Percentiles rank a stretch among this genome's conserved stretches.
phyloP scores from a whole-genome alignment of 2,888 invertebrate genomes.

The Melolontha melolontha region DNA sequence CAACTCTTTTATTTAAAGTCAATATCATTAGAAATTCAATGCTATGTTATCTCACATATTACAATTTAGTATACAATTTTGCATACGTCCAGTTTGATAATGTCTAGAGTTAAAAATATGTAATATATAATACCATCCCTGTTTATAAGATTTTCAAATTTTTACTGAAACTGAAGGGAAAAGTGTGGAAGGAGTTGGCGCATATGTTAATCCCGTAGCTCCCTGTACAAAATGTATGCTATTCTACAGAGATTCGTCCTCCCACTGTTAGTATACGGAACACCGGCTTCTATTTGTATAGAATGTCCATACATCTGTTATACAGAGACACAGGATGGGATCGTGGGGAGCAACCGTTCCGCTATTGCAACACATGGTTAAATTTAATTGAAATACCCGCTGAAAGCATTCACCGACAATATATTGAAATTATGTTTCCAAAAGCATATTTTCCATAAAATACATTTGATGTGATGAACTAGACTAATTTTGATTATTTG shows the following conservation, averaged over 20 bases:
- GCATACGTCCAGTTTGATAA: too few species aligned
- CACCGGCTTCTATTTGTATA: conserved; percentile 22
- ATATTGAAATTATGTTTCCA: background rate
- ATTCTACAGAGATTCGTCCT: conserved; percentile 22
- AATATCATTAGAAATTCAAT: conserved; percentile 16
- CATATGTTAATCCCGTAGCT: conserved; percentile 6
- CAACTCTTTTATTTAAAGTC: background rate
- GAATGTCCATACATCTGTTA: conserved; percentile 26
- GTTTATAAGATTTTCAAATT: conserved; percentile 19
- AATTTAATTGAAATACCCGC: conserved; percentile 21
- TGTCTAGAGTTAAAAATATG: too few species aligned
- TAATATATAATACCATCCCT: too few species aligned
- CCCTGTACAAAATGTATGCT: conserved; percentile 24
- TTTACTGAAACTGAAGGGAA: conserved; percentile 11
- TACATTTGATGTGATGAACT: too few species aligned
- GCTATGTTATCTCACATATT: conserved; percentile 4
- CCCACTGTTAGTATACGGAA: background rate
- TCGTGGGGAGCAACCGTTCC: conserved; percentile 20
- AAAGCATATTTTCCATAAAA: too few species aligned
- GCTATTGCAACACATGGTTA: background rate
- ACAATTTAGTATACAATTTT: too few species aligned
- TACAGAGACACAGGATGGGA: conserved; percentile 6
- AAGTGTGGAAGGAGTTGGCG: conserved; percentile 19
- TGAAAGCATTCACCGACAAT: conserved; percentile 5
- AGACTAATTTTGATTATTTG: too few species aligned